These are phyloP conservation scores for Tychaedon coryphoeus DNA, from an alignment of 2,113 vertebrate genomes.

Conservation along the genomic window DNA sequence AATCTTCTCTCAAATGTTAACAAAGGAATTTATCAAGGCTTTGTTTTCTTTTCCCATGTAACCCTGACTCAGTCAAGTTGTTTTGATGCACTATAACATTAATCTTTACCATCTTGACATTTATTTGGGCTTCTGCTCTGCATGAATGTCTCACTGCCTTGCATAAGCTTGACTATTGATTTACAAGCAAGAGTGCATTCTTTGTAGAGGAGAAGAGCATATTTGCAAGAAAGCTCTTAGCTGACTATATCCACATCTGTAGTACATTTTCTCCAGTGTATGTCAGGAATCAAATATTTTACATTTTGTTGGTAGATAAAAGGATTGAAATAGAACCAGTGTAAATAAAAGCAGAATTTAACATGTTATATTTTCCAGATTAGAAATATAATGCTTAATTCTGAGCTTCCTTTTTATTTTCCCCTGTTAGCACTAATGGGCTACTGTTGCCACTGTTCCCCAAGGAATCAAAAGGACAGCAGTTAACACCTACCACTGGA, in stretches of 20 bases:
- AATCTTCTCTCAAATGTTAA: background rate
- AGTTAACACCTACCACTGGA: background rate
- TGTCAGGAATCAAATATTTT: background rate
- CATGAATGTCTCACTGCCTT: background rate
- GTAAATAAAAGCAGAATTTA: background rate
- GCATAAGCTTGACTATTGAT: background rate
- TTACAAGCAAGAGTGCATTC: background rate
- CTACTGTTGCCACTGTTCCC: background rate
- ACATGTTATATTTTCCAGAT: background rate
- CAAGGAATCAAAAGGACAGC: background rate
- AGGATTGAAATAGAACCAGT: background rate
- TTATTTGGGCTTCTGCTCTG: slow-evolving; percentile 6
- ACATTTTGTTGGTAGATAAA: background rate
- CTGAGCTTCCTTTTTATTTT: background rate
- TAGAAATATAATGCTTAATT: background rate
- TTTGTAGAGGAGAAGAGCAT: background rate
- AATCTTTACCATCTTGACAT: background rate
- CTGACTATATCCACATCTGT: background rate
- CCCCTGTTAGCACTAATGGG: background rate
- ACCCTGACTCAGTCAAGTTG: background rate
- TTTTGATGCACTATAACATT: background rate
- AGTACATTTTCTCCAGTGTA: background rate
- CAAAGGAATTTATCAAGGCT: background rate
- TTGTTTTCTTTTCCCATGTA: background rate
- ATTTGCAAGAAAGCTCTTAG: background rate